These are phyloP conservation scores for Petroica traversi DNA, from an alignment of 2,113 vertebrate genomes.

Conservation along the genomic window DNA sequence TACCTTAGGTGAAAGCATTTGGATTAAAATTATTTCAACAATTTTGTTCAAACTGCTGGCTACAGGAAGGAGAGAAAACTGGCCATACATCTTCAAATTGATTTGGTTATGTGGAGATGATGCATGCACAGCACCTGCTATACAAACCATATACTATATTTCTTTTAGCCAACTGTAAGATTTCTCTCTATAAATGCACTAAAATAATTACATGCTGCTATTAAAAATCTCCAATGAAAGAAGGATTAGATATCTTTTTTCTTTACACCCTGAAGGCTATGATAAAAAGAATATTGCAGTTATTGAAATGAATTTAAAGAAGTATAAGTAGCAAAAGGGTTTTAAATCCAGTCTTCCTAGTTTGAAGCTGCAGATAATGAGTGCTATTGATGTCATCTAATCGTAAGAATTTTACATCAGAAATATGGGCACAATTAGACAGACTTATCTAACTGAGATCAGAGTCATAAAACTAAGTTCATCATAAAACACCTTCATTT, in stretches of 20 bases:
- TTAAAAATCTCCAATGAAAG: not conserved
- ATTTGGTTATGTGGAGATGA: not conserved
- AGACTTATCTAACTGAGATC: not conserved
- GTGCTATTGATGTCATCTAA: not conserved
- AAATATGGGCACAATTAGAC: not conserved
- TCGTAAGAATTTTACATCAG: not conserved
- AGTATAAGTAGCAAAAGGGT: not conserved
- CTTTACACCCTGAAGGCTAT: not conserved
- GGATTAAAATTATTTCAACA: not conserved
- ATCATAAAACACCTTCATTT: not conserved
- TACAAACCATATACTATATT: not conserved
- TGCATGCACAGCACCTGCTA: not conserved
- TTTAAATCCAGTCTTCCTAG: not conserved
- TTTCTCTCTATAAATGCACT: not conserved
- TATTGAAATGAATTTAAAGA: not conserved
- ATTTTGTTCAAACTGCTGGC: not conserved
- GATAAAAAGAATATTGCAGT: not conserved
- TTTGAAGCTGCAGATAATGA: not conserved
- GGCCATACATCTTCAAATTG: not conserved
- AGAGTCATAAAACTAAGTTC: not conserved
- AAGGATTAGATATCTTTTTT: not conserved
- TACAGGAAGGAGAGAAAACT: not conserved
- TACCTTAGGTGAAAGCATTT: not conserved
- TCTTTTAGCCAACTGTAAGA: not conserved
- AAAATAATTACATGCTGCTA: not conserved